phyloP scores from a whole-genome alignment of 2,888 invertebrate genomes.

The Apeira syringaria region DNA sequence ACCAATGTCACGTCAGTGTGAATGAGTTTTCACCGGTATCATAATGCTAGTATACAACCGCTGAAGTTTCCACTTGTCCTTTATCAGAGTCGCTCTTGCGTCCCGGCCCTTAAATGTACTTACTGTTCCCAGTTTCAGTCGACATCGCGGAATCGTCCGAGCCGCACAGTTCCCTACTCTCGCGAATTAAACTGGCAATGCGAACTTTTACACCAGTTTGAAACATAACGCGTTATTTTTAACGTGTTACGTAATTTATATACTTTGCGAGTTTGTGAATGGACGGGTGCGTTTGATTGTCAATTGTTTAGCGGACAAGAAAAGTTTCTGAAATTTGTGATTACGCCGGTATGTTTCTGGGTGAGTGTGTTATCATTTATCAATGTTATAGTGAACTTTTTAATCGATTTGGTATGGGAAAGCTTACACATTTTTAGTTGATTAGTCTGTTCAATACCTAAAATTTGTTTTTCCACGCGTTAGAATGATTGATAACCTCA shows the following conservation, averaged over 20 bases:
- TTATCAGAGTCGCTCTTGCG: slow-evolving; percentile 8
- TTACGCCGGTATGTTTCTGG: slow-evolving; percentile 7
- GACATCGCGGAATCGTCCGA: slow-evolving; percentile 17
- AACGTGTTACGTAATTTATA: not conserved
- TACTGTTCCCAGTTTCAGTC: slow-evolving; percentile 24
- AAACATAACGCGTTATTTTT: no score
- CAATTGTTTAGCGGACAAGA: slow-evolving; percentile 7
- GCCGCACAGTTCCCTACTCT: slow-evolving; percentile 20
- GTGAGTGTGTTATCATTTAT: slow-evolving; percentile 5
- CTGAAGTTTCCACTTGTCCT: slow-evolving; percentile 9
- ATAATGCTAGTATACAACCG: not conserved
- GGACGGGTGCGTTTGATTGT: not conserved
- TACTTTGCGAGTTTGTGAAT: slow-evolving; percentile 8
- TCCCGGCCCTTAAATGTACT: slow-evolving; percentile 3
- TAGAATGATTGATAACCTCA: no score
- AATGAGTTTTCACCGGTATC: slow-evolving; percentile 18
- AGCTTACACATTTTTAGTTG: no score
- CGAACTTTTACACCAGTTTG: slow-evolving; percentile 9
- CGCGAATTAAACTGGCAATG: not conserved
- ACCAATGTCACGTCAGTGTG: slow-evolving; percentile 16
- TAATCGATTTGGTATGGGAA: no score
- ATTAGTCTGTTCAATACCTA: no score
- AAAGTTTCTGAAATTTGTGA: slow-evolving; percentile 14
- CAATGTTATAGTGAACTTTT: no score
- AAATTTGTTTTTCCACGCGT: no score